Evolutionary conservation across 92 coral and sea anemone species (phyloP).

Genomic region (Zoanthus sociatus): DNA sequence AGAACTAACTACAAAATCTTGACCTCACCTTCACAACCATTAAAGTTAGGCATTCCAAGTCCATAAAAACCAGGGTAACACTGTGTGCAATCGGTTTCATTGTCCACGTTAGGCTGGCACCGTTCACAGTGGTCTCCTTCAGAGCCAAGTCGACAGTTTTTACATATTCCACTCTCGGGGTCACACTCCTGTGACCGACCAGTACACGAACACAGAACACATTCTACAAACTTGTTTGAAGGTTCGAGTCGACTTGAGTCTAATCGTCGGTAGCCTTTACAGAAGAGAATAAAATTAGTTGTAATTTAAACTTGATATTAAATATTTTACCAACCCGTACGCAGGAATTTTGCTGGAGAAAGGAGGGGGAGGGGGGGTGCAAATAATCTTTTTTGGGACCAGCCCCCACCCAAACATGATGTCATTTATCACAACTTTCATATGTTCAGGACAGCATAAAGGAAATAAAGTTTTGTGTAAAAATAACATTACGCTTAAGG

Average conservation of each 20-base stretch:
- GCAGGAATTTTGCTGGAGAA: too few species aligned
- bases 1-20: background rate
- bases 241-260: background rate
- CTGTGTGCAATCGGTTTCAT: slow-evolving; percentile 77
- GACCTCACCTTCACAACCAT: slow-evolving; percentile 81
- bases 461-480: too few species aligned
- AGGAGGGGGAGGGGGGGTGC: too few species aligned
- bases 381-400: too few species aligned
- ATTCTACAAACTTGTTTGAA: slow-evolving; percentile 55
- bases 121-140: slow-evolving; percentile 78
- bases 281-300: background rate
- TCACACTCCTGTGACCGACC: slow-evolving; percentile 82
- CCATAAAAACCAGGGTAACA: slow-evolving; percentile 83
- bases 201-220: slow-evolving; percentile 81
- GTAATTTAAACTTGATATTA: too few species aligned
- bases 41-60: slow-evolving; percentile 59
- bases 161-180: slow-evolving; percentile 83
- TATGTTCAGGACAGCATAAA: too few species aligned
- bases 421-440: too few species aligned
- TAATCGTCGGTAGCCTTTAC: slow-evolving; percentile 45
- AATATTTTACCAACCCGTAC: too few species aligned
- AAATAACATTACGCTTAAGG: too few species aligned
- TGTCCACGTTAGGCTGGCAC: slow-evolving; percentile 87
- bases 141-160: slow-evolving; percentile 89
- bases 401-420: too few species aligned